Conservation (phyloP, 2,113 vertebrate genomes). For the cat (Felis catus) region DNA sequence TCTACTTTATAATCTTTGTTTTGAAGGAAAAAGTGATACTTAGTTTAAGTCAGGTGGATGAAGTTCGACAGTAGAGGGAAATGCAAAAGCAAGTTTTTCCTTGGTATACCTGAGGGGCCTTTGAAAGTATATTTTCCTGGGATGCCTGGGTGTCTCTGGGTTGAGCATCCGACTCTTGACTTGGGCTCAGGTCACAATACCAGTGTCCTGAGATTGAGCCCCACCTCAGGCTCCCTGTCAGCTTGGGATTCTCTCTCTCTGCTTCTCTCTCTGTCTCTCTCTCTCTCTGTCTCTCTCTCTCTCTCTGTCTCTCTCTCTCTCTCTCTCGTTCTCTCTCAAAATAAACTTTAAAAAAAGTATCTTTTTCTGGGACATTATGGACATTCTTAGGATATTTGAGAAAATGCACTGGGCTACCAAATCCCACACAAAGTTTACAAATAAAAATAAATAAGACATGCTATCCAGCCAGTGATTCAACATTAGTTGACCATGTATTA, state of each 20-base stretch:
- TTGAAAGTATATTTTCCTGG: not conserved
- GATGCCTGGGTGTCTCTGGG: too few species aligned
- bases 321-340: too few species aligned
- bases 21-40: not conserved
- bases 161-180: too few species aligned
- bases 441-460: not conserved
- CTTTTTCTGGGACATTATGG: not conserved
- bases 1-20: not conserved
- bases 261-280: too few species aligned
- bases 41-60: not conserved
- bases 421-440: not conserved
- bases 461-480: not conserved
- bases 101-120: not conserved
- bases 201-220: too few species aligned
- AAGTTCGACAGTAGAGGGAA: not conserved
- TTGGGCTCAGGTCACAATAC: too few species aligned
- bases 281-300: too few species aligned
- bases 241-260: too few species aligned
- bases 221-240: too few species aligned
- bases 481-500: not conserved
- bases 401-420: not conserved
- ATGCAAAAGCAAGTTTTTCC: not conserved
- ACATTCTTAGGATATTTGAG: not conserved
- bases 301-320: too few species aligned
- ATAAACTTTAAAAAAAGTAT: not conserved